A percentile compares a stretch with the other conserved stretches of the same genome.
phyloP scores from a whole-genome alignment of 2,113 vertebrate genomes.

The Amblyornis subalaris region DNA sequence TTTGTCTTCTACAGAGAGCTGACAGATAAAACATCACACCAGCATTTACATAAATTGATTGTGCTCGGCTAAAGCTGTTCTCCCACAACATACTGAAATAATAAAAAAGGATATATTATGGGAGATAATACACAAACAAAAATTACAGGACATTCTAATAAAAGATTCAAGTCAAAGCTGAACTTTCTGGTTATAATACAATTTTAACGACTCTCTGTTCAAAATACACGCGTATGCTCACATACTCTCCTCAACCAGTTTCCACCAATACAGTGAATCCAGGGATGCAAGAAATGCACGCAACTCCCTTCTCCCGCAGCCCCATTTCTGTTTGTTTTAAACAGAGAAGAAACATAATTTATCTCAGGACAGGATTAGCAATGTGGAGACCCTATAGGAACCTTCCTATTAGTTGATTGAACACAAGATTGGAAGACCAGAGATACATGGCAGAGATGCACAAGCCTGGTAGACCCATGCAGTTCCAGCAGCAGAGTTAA shows the following conservation, averaged over 20 bases:
- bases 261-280: not conserved
- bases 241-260: not conserved
- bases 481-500: not conserved
- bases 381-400: not conserved
- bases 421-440: too few relatives aligned
- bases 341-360: not conserved
- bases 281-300: not conserved
- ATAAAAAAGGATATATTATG: not conserved
- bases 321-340: not conserved
- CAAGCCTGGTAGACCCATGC: not conserved
- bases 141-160: not conserved
- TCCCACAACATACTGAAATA: not conserved
- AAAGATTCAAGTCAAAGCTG: not conserved
- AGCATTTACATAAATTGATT: not conserved
- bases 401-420: not conserved
- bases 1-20: not conserved
- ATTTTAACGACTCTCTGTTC: not conserved
- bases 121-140: not conserved
- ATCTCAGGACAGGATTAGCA: not conserved
- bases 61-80: not conserved
- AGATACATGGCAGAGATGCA: not conserved
- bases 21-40: not conserved
- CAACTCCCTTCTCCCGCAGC: accelerated
- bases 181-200: not conserved
- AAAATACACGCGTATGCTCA: not conserved